These are phyloP conservation scores for Amphipoea oculea DNA, from an alignment of 2,888 invertebrate species.

Conservation along the genomic window DNA sequence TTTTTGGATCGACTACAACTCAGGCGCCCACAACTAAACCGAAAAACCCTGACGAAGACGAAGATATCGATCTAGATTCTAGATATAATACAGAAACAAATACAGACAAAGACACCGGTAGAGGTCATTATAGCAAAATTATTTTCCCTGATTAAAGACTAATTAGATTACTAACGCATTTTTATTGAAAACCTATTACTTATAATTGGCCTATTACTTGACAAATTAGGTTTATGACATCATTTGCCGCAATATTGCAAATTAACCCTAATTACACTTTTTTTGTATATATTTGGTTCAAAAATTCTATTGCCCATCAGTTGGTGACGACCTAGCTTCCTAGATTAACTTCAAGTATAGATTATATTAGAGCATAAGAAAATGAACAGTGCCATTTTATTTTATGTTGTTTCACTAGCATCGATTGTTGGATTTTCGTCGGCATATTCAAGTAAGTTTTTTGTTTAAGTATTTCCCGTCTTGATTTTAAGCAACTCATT, in stretches of 20 bases:
- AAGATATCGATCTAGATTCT: constrained; percentile 47
- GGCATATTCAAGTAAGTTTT: constrained; percentile 58
- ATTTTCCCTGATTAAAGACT: constrained; percentile 54
- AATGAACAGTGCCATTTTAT: constrained; percentile 42
- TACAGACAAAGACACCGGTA: background rate
- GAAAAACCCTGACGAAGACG: constrained; percentile 33
- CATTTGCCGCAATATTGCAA: constrained; percentile 39
- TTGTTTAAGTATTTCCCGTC: background rate
- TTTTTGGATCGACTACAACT: constrained; percentile 40
- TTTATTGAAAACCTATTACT: constrained; percentile 46
- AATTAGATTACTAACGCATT: constrained; percentile 63
- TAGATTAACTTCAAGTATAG: constrained; percentile 1
- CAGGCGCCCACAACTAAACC: background rate
- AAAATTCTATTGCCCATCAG: constrained; percentile 24
- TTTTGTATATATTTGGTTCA: constrained; percentile 36
- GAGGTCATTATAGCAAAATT: constrained; percentile 24
- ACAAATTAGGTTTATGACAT: constrained; percentile 31
- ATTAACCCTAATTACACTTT: constrained; percentile 28
- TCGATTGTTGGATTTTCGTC: constrained; percentile 34
- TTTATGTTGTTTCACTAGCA: constrained; percentile 25
- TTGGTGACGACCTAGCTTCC: constrained; percentile 16
- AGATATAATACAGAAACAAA: constrained; percentile 32
- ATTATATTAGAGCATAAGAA: background rate
- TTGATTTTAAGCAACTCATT: background rate
- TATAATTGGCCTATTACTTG: background rate